Evolutionary conservation across 2,113 vertebrate species (phyloP).

Genomic region (Catharus bicknelli): DNA sequence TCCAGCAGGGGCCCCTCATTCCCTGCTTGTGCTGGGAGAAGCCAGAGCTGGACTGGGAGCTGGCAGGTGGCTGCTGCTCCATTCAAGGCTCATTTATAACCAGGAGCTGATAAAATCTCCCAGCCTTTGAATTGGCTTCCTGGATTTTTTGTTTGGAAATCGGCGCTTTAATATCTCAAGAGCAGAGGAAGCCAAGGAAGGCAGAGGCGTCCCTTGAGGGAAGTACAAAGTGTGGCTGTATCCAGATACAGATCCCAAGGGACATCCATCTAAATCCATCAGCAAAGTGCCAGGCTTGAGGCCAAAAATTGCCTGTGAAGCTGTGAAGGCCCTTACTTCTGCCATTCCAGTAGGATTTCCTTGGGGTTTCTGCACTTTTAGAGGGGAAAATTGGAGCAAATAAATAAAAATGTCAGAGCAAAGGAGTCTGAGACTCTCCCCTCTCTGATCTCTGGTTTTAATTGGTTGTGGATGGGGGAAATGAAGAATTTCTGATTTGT

Average conservation of each 20-base stretch:
- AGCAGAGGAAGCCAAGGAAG: slow-evolving; percentile 25
- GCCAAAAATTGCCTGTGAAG: not conserved
- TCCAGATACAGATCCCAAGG: not conserved
- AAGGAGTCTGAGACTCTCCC: not conserved
- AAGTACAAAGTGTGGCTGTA: not conserved
- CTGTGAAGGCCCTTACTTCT: not conserved
- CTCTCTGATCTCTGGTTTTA: not conserved
- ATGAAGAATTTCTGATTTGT: not conserved
- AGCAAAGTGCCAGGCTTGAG: not conserved
- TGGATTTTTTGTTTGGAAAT: slow-evolving; percentile 37
- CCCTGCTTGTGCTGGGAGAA: not conserved
- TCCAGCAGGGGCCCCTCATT: not conserved
- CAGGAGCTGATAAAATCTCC: slow-evolving; percentile 39
- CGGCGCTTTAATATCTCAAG: slow-evolving; percentile 17
- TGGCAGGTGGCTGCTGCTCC: not conserved
- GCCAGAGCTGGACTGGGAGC: not conserved
- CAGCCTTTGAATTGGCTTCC: slow-evolving; percentile 43
- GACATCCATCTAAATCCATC: slow-evolving; percentile 13
- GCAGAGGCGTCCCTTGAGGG: not conserved
- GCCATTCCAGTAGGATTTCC: not conserved
- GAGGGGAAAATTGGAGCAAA: not conserved
- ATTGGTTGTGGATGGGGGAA: not conserved
- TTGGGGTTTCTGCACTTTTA: not conserved
- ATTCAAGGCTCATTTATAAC: not conserved
- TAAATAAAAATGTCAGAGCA: not conserved